Conservation (phyloP, 2,888 invertebrate genomes). For the Hofmannophila pseudospretella region DNA sequence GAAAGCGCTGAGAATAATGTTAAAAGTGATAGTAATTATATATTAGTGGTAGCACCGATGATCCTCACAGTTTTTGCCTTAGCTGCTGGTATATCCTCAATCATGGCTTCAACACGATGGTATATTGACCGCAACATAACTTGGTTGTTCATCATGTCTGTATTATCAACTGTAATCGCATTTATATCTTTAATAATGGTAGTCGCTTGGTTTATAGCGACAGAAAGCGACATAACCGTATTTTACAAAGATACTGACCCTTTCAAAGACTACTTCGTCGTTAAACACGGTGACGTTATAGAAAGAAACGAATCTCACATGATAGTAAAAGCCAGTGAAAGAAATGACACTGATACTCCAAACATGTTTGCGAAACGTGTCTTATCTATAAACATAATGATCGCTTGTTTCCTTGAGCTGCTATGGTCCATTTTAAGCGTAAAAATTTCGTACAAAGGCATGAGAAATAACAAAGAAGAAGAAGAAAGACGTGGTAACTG, state of each 20-base stretch:
- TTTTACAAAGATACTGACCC: constrained; percentile 62
- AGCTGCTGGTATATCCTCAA: constrained; percentile 71
- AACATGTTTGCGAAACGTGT: constrained; percentile 63
- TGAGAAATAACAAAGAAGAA: constrained; percentile 78
- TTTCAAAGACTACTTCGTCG: constrained; percentile 52
- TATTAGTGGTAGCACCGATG: constrained; percentile 68
- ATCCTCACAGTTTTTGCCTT: constrained; percentile 71
- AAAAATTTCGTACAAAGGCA: constrained; percentile 79
- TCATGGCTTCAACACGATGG: constrained; percentile 81
- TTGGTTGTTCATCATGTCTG: constrained; percentile 77
- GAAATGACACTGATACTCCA: constrained; percentile 34
- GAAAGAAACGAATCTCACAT: constrained; percentile 58
- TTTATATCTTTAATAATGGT: constrained; percentile 58
- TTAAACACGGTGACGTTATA: constrained; percentile 54
- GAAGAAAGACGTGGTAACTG: constrained; percentile 65
- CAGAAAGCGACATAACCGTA: constrained; percentile 50
- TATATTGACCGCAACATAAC: constrained; percentile 82
- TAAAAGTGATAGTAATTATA: constrained; percentile 36
- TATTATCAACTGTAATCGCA: constrained; percentile 73
- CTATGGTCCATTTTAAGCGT: constrained; percentile 80
- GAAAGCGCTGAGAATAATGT: constrained; percentile 17
- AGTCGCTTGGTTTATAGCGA: constrained; percentile 58
- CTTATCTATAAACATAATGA: constrained; percentile 77
- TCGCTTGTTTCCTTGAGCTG: constrained; percentile 76
- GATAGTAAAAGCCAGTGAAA: constrained; percentile 39